Percentiles rank a stretch among this genome's conserved stretches.
Conservation (phyloP, 2,797 vertebrate species). For the Menidia menidia region DNA sequence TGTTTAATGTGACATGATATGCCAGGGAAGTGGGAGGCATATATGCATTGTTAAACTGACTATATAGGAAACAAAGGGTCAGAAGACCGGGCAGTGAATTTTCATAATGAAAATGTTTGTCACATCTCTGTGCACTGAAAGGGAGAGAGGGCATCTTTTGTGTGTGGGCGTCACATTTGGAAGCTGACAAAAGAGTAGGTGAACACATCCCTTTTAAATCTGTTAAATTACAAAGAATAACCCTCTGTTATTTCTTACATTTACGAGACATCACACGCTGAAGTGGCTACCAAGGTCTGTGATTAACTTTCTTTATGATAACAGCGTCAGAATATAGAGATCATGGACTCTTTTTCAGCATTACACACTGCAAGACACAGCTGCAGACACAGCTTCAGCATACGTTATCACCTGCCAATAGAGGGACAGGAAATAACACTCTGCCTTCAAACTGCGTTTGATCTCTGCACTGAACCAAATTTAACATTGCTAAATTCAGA, state of each 20-base stretch:
- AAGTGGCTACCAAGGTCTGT: conserved; percentile 33
- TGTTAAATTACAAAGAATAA: conserved; percentile 3
- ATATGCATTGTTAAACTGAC: background rate
- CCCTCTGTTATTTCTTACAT: background rate
- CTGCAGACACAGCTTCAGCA: conserved; percentile 65
- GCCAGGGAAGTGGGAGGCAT: background rate
- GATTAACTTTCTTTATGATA: conserved; percentile 52
- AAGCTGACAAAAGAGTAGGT: conserved; percentile 21
- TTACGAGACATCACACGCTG: conserved; percentile 8
- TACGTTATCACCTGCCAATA: conserved; percentile 58
- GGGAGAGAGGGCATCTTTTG: conserved; percentile 7
- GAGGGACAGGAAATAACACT: conserved; percentile 46
- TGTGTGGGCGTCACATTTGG: conserved; percentile 24
- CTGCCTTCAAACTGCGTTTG: conserved; percentile 34
- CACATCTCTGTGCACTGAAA: conserved; percentile 20
- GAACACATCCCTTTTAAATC: conserved; percentile 5
- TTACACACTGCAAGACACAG: conserved; percentile 56
- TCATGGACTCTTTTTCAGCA: conserved; percentile 44
- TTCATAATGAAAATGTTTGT: conserved; percentile 16
- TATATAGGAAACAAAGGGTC: conserved; percentile 6
- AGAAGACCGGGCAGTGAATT: conserved; percentile 8
- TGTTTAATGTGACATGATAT: conserved; percentile 9
- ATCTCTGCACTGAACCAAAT: conserved; percentile 32
- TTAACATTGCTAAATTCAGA: conserved; percentile 32
- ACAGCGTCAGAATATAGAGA: conserved; percentile 30